Evolutionary conservation across 2,113 vertebrate genomes (phyloP), one percentile per base, ranked within the genome.

Genomic region (Parus major): DNA sequence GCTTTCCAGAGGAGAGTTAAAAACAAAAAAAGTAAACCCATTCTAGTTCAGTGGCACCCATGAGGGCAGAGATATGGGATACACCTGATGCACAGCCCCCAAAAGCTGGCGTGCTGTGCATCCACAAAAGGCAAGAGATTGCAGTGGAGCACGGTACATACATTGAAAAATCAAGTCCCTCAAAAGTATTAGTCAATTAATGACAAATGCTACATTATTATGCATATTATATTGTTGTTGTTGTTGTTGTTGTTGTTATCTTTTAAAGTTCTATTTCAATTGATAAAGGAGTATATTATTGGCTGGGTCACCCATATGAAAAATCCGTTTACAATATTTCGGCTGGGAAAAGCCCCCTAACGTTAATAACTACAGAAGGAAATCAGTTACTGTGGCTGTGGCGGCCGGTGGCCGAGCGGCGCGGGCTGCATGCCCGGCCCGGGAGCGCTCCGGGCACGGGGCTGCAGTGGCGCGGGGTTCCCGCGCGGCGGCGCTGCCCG

Each of bases 401-500:
- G 12, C 31, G 2, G 5, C 1, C 5, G 56, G 17, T 19, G 42
- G 31, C 15, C 3, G 66, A 16, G 36, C 24, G 36, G 20, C 1
- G 29, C 13, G 49, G 41, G 33, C 2, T 1, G 65, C 8, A 9
- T 56, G 52, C 22, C 18, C 31, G 24, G 31, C 78, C 4, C 10
- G 17, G 63, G 27, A 11, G 12, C 16, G 2, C 11, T 3, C 28
- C 20, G 61, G 7, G 61, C 42, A 3, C 50, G 21, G 29, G 39
- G 65, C 73, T 91, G 90, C 42, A 25, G 44, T 47, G 52, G 21
- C 33, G 82, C n/a, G 25, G 56, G 31, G 36, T 0, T 15, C 28
- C 88, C 97, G 82, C 96, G 59, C 2, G 78, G 94, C 36, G 96
- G 93, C 33, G 90, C 90, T 75, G 12, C 85, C 87, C 23, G n/a